phyloP scores from a whole-genome alignment of 1,140 invertebrate genomes.

The Neomicropteryx cornuta region DNA sequence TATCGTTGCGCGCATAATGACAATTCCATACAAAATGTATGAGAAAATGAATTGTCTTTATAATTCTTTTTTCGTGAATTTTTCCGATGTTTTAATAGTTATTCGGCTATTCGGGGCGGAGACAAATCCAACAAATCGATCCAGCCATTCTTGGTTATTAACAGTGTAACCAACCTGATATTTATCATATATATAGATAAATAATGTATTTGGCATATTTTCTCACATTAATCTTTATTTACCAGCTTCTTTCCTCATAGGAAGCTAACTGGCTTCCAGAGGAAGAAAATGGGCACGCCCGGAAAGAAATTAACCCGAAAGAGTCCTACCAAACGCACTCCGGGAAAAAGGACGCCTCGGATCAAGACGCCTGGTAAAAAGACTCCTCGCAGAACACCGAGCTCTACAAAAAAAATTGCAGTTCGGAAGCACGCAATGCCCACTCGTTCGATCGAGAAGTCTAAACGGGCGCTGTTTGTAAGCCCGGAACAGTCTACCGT shows the following conservation, averaged over 20 bases:
- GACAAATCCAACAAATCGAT: no score
- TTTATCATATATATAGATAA: no score
- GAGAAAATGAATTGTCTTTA: no score
- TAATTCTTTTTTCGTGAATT: no score
- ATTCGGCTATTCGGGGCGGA: no score
- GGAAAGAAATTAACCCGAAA: not conserved
- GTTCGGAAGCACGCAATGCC: conserved; percentile 38
- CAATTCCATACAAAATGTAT: no score
- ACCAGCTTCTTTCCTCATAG: conserved; percentile 37
- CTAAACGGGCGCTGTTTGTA: conserved; percentile 51
- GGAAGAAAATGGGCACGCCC: conserved; percentile 35
- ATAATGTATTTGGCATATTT: no score
- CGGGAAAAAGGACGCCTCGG: conserved; percentile 28
- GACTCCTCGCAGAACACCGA: conserved; percentile 34
- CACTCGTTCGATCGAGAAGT: conserved; percentile 36
- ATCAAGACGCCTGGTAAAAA: conserved; percentile 32
- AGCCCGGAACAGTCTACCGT: conserved; percentile 41
- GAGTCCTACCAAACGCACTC: conserved; percentile 22
- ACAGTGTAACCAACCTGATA: no score
- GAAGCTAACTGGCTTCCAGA: conserved; percentile 27
- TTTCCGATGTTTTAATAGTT: no score
- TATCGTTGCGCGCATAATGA: no score
- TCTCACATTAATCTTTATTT: no score
- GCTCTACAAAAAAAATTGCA: conserved; percentile 33
- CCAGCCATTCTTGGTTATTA: no score